Base-by-base conservation (phyloP, 1,140 invertebrate species). In the Stenopsyche tienmushanensis region DNA sequence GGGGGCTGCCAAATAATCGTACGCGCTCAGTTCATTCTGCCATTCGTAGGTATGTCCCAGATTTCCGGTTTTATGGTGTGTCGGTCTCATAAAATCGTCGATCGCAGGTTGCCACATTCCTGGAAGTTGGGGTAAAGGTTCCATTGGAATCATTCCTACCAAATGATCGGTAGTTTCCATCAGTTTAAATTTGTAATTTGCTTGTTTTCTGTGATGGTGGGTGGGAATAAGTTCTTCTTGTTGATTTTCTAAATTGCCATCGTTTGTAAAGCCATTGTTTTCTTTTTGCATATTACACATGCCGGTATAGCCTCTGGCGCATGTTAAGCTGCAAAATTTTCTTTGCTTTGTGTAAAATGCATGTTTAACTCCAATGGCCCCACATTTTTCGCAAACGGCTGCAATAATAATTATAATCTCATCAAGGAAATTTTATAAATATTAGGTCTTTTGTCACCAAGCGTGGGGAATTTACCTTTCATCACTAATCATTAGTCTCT, bases 321-420 rank as follows among this genome's bases (percentile, higher is more conserved):
- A 92, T 10, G 86, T 83, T 78, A 90, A 83, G 73, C 89, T 91
- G 73, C 90, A 92, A 77, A 89, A 91, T 65, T 88, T 81, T 70
- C 92, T 83, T 68, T 92, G 90, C 76, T 91, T 90, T 9, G 91
- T 93, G 72, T 94, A 94, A 78, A 94, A 94, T 1, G 91, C 90
- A 78, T 93, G 90, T 76, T 93, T 93, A 3, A 94, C 91, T 65
- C 92, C 92, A 70, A 93, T 91, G 25, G 90, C 88, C 53, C 92
- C 92, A 79, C 92, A 95, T 77, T 91, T 90, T 78, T 92, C 90
- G 83, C 92, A 94, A 26, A 93, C 90, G 72, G 90, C 91, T 92
- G 76, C 71, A 77, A 72, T 70, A 59, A 47, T 34, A 34, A n/a
- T n/a, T n/a, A n/a, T n/a, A n/a, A n/a, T n/a, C n/a, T n/a, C 29